These are phyloP conservation scores for Meloidogyne chitwoodi DNA, from an alignment of 1,140 invertebrate genomes.

Conservation along the genomic window DNA sequence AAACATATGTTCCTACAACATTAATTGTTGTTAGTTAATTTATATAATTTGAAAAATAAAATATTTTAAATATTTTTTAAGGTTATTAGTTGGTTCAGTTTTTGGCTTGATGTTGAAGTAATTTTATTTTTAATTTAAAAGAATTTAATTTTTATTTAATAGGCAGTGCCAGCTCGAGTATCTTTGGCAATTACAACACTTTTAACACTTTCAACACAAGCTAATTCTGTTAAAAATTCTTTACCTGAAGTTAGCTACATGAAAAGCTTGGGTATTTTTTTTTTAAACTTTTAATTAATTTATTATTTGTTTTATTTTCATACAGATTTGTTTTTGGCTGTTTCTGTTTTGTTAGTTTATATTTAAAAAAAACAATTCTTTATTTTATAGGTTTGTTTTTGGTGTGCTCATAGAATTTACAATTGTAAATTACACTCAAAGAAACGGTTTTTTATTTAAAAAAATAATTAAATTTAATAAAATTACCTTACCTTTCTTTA, in stretches of 20 bases:
- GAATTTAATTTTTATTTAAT: background rate
- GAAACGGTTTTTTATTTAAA: constrained; percentile 29
- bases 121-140: background rate
- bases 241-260: constrained; percentile 55
- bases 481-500: no score
- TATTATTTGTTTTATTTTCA: no score
- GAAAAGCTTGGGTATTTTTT: constrained; percentile 16
- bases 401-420: constrained; percentile 45
- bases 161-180: constrained; percentile 72
- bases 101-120: constrained; percentile 70
- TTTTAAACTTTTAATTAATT: no score
- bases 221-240: constrained; percentile 38
- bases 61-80: constrained; percentile 10
- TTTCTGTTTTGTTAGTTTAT: constrained; percentile 30
- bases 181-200: constrained; percentile 76
- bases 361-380: background rate
- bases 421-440: constrained; percentile 41
- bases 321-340: constrained; percentile 35
- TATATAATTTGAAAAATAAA: background rate
- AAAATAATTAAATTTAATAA: background rate
- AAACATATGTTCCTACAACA: constrained; percentile 77
- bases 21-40: constrained; percentile 1
- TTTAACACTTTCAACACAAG: constrained; percentile 55
- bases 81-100: constrained; percentile 75
- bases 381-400: constrained; percentile 33